A percentile compares a stretch with the other conserved stretches of the same genome.
phyloP scores from a whole-genome alignment of 2,797 vertebrate genomes.

The Artibeus jamaicensis region DNA sequence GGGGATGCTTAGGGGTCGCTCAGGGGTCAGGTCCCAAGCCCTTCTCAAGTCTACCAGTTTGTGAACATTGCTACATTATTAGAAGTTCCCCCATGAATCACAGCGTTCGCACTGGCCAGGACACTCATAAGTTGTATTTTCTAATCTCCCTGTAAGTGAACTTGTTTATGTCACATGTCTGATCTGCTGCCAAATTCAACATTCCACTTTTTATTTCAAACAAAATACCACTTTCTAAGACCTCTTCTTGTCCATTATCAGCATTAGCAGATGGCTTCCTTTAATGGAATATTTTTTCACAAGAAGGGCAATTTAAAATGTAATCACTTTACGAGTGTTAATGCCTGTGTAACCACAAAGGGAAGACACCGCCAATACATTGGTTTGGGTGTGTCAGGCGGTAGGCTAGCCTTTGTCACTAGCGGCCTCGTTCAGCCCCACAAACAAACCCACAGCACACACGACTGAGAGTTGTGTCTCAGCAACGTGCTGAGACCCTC shows the following conservation, averaged over 20 bases:
- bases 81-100: neutral
- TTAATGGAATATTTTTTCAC: neutral
- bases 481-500: neutral
- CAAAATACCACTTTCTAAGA: neutral
- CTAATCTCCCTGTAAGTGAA: neutral
- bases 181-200: constrained; percentile 12
- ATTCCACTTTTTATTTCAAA: constrained; percentile 31
- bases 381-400: neutral
- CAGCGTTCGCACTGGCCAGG: neutral
- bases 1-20: neutral
- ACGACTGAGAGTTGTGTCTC: neutral
- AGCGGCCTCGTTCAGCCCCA: neutral
- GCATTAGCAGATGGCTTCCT: constrained; percentile 21
- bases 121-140: constrained; percentile 4
- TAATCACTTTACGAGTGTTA: neutral
- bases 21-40: neutral
- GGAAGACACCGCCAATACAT: neutral
- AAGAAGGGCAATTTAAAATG: constrained; percentile 6
- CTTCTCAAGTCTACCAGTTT: neutral
- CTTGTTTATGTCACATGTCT: constrained; percentile 12
- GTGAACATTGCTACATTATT: neutral
- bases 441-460: neutral
- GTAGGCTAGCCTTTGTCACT: neutral
- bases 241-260: neutral
- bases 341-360: neutral